Evolutionary conservation across 2,113 vertebrate genomes (phyloP).

Genomic region (Platanista minor): DNA sequence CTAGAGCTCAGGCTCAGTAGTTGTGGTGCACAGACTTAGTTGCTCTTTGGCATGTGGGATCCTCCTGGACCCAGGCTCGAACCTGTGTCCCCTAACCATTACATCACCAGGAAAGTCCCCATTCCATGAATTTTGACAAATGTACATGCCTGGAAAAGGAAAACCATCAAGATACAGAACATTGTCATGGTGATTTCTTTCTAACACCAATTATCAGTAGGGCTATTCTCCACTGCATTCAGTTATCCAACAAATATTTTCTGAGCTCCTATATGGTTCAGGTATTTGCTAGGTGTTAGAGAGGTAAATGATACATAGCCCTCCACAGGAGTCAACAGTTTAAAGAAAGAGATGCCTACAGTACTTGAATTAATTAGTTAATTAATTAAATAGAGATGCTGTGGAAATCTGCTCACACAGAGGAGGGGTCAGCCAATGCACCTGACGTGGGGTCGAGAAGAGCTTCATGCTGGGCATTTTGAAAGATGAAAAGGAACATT

Average conservation of each 20-base stretch:
- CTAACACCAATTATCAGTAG: neutral
- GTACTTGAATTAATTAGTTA: neutral
- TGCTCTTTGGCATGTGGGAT: too few relatives aligned
- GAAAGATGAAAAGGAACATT: neutral
- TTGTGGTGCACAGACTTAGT: too few relatives aligned
- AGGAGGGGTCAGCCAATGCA: neutral
- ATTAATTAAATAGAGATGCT: neutral
- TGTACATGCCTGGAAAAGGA: neutral
- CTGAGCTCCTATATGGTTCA: neutral
- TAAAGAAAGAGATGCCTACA: neutral
- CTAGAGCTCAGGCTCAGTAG: too few relatives aligned
- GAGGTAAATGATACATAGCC: neutral
- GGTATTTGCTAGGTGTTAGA: neutral
- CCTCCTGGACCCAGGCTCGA: too few relatives aligned
- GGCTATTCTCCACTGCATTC: neutral
- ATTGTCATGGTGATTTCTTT: neutral
- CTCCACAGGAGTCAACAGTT: neutral
- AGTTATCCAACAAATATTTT: slow-evolving; percentile 15
- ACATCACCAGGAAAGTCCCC: too few relatives aligned
- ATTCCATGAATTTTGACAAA: slow-evolving; percentile 22
- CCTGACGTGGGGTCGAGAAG: neutral
- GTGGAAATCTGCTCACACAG: neutral
- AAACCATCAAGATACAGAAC: neutral
- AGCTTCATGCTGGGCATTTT: neutral
- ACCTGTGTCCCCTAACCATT: too few relatives aligned